phyloP scores from a whole-genome alignment of 2,888 invertebrate genomes.

The Oscheius sp. region DNA sequence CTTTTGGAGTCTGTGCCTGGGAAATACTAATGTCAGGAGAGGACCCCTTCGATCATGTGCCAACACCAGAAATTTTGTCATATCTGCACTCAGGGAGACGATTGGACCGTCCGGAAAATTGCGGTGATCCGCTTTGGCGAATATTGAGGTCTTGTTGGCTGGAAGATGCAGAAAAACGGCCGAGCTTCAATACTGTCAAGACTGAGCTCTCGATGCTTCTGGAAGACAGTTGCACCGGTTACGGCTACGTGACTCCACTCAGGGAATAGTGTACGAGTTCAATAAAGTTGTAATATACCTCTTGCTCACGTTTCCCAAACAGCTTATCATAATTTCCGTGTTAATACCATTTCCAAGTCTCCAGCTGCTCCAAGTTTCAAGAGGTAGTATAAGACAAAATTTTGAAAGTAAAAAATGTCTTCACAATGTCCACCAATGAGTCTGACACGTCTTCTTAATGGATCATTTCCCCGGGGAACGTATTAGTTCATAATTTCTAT shows the following conservation, averaged over 20 bases:
- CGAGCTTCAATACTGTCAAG: slow-evolving; percentile 9
- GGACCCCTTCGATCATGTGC: slow-evolving; percentile 28
- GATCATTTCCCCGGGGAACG: slow-evolving; percentile 2
- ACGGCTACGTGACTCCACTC: slow-evolving; percentile 22
- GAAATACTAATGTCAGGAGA: slow-evolving; percentile 31
- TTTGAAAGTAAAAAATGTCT: too few relatives aligned
- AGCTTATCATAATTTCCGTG: too few relatives aligned
- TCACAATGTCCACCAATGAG: not conserved
- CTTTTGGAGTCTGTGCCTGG: slow-evolving; percentile 39
- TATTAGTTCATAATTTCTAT: slow-evolving; percentile 15
- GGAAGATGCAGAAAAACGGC: slow-evolving; percentile 21
- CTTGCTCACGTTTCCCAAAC: too few relatives aligned
- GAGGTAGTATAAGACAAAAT: too few relatives aligned
- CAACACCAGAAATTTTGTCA: not conserved
- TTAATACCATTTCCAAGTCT: too few relatives aligned
- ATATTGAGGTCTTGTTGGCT: slow-evolving; percentile 21
- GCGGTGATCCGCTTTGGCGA: slow-evolving; percentile 24
- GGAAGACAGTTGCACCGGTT: slow-evolving; percentile 15
- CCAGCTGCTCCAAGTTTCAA: too few relatives aligned
- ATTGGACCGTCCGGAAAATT: slow-evolving; percentile 14
- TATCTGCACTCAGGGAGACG: slow-evolving; percentile 25
- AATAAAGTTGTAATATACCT: too few relatives aligned
- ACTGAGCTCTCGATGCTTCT: slow-evolving; percentile 5
- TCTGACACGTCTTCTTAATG: not conserved
- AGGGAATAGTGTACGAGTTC: not conserved